A percentile compares a stretch with the other conserved stretches of the same genome.
These are phyloP conservation scores for Formicarius rufipectus DNA, from an alignment of 2,113 vertebrate species.

Conservation along the genomic window DNA sequence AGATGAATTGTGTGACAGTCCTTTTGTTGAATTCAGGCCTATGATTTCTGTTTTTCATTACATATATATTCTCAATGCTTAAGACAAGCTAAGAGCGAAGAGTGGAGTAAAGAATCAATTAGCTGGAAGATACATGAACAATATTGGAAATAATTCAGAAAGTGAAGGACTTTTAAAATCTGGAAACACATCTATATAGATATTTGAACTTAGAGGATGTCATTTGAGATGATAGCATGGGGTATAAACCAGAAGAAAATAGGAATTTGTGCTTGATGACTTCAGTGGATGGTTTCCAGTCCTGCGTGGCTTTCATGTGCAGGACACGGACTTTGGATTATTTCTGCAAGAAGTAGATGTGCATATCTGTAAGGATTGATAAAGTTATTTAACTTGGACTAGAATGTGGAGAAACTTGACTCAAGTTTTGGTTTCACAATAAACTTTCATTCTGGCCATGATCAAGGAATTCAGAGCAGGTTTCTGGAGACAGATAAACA, in stretches of 20 bases:
- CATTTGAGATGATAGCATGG: background rate
- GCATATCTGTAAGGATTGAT: background rate
- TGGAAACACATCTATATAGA: background rate
- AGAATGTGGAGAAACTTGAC: background rate
- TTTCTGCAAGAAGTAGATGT: background rate
- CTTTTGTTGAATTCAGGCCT: background rate
- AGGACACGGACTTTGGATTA: background rate
- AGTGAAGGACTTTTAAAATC: background rate
- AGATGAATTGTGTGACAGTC: background rate
- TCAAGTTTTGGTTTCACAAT: background rate
- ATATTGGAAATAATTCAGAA: background rate
- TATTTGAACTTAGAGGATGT: background rate
- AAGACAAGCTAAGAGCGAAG: background rate
- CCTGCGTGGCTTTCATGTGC: background rate
- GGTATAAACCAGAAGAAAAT: background rate
- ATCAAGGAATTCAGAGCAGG: background rate
- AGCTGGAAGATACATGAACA: background rate
- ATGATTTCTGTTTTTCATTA: background rate
- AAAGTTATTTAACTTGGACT: background rate
- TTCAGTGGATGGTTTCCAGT: background rate
- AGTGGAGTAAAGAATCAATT: background rate
- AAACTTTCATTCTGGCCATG: background rate
- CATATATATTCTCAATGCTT: background rate
- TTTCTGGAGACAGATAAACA: background rate
- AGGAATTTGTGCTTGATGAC: background rate